Percentiles rank a stretch among this genome's conserved stretches.
phyloP scores from a whole-genome alignment of 2,113 vertebrate genomes.

The Bubo scandiacus region DNA sequence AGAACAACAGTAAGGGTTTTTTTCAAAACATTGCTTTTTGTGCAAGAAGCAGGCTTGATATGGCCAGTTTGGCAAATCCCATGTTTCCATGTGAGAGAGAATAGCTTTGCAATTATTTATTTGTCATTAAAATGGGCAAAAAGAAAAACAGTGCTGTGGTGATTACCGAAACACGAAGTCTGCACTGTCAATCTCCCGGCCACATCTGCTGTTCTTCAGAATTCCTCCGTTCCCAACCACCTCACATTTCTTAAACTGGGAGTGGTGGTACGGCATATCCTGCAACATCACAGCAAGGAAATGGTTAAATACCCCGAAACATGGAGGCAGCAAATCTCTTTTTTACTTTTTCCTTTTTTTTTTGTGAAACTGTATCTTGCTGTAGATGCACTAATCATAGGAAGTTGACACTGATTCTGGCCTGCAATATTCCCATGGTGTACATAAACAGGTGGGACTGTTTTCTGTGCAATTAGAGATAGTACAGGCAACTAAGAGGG shows the following conservation, averaged over 20 bases:
- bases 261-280: conserved; percentile 96
- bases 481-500: neutral
- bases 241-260: conserved; percentile 96
- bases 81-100: neutral
- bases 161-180: conserved; percentile 94
- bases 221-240: conserved; percentile 97
- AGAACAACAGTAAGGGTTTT: no score
- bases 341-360: neutral
- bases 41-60: neutral
- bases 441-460: neutral
- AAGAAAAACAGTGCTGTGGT: neutral
- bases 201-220: conserved; percentile 94
- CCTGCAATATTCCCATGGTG: neutral
- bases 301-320: neutral
- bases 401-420: neutral
- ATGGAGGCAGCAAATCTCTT: neutral
- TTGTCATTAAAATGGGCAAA: neutral
- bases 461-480: neutral
- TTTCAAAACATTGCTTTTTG: neutral
- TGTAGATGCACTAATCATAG: neutral
- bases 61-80: neutral
- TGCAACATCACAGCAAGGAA: conserved; percentile 40
- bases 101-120: neutral
- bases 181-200: conserved; percentile 90
- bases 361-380: neutral